Conservation (phyloP, 2,797 vertebrate species). For the Thamnophis elegans region DNA sequence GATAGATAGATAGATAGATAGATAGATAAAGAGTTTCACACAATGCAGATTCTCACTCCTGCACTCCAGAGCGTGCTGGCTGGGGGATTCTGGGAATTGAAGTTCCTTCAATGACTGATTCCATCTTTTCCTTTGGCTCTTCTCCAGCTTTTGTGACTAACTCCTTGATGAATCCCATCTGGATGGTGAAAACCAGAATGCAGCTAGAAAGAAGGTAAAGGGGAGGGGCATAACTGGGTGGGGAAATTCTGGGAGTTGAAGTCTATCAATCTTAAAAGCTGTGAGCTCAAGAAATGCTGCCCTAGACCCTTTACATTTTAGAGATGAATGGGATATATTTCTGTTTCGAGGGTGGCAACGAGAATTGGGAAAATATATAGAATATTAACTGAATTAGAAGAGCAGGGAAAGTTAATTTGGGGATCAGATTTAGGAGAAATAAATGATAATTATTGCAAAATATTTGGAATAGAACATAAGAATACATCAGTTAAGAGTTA, state of each 20-base stretch:
- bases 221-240: not conserved
- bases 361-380: too few relatives aligned
- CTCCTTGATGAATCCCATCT: slow-evolving; percentile 96
- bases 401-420: too few relatives aligned
- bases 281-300: not conserved
- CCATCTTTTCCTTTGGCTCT: not conserved
- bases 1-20: too few relatives aligned
- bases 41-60: not conserved
- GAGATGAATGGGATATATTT: not conserved
- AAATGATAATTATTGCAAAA: too few relatives aligned
- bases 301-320: not conserved
- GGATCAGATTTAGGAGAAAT: too few relatives aligned
- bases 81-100: not conserved
- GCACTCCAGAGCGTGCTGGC: not conserved
- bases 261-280: not conserved
- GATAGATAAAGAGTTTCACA: too few relatives aligned
- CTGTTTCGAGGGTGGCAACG: not conserved
- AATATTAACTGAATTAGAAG: too few relatives aligned
- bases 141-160: slow-evolving; percentile 92
- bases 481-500: too few relatives aligned
- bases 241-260: not conserved
- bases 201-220: slow-evolving; percentile 93
- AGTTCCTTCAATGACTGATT: not conserved
- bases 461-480: too few relatives aligned
- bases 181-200: slow-evolving; percentile 99